phyloP scores from a whole-genome alignment of 2,888 invertebrate species.

The Odiellus spinosus region DNA sequence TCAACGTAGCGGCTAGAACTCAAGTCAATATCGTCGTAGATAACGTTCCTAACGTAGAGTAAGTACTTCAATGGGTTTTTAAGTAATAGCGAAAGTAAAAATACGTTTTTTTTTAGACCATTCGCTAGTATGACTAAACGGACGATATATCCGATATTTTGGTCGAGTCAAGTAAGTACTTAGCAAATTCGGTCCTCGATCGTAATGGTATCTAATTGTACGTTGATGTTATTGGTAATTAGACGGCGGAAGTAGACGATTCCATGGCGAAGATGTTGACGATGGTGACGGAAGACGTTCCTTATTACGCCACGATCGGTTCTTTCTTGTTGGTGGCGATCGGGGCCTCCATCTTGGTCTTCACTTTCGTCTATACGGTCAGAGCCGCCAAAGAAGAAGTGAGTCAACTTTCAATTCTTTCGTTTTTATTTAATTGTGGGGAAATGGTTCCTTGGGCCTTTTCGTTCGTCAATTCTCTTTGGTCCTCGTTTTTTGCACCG shows the following conservation, averaged over 20 bases:
- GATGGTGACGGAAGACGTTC: background rate
- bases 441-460: too few species aligned
- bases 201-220: too few species aligned
- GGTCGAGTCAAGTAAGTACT: constrained; percentile 11
- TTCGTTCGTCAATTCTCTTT: too few species aligned
- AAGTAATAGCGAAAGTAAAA: background rate
- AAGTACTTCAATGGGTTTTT: constrained; percentile 3
- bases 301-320: background rate
- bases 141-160: constrained; percentile 12
- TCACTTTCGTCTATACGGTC: background rate
- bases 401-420: too few species aligned
- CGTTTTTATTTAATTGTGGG: too few species aligned
- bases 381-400: background rate
- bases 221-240: too few species aligned
- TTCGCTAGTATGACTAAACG: constrained; percentile 8
- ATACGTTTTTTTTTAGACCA: constrained; percentile 5
- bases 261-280: background rate
- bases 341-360: background rate
- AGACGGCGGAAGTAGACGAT: background rate
- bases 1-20: constrained; percentile 16
- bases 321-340: background rate
- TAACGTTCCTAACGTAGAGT: constrained; percentile 7
- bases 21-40: constrained; percentile 19
- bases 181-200: too few species aligned
- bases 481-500: too few species aligned